phyloP scores from a whole-genome alignment of 2,888 invertebrate species.

The Graphium colonna region DNA sequence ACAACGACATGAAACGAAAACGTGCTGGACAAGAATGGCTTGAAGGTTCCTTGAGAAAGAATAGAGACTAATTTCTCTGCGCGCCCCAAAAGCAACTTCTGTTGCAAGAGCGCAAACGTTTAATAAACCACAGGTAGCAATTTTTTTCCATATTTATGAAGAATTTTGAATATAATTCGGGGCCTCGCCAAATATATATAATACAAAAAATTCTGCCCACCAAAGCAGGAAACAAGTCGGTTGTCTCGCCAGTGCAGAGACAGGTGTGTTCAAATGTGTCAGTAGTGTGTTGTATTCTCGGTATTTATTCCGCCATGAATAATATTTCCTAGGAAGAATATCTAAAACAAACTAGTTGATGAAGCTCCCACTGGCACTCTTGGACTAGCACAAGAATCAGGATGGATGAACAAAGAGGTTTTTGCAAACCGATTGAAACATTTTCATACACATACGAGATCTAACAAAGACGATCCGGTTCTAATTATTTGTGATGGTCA shows the following conservation, averaged over 20 bases:
- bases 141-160: neutral
- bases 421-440: slow-evolving; percentile 21
- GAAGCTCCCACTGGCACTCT: slow-evolving; percentile 23
- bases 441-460: slow-evolving; percentile 6
- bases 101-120: too few relatives aligned
- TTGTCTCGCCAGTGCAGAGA: neutral
- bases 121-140: neutral
- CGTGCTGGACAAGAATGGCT: too few relatives aligned
- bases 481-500: slow-evolving; percentile 16
- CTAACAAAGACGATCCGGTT: neutral
- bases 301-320: neutral
- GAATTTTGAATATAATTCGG: too few relatives aligned
- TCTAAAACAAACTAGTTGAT: slow-evolving; percentile 15
- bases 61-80: too few relatives aligned
- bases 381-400: slow-evolving; percentile 16
- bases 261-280: neutral
- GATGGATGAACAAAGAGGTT: slow-evolving; percentile 20
- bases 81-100: too few relatives aligned
- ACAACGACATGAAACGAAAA: too few relatives aligned
- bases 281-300: neutral
- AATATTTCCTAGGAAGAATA: neutral
- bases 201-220: too few relatives aligned
- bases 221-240: neutral
- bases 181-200: too few relatives aligned
- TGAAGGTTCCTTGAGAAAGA: too few relatives aligned